Evolutionary conservation across 2,888 invertebrate species (phyloP), one percentile per base, ranked within the genome.

Genomic region (Drosophila anomalata): DNA sequence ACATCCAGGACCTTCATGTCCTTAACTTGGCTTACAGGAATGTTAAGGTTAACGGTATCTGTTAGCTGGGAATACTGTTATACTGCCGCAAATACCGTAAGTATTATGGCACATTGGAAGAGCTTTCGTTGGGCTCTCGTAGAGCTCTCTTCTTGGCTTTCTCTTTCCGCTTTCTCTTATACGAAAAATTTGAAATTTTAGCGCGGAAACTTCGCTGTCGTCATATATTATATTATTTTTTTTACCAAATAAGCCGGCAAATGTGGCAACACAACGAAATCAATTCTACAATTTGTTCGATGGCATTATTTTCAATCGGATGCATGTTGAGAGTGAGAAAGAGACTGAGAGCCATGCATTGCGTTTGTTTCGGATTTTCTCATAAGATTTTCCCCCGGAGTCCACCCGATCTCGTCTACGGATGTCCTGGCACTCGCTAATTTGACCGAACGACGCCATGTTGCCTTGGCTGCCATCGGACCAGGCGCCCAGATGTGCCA

Each of bases 251-350:
- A 72, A 54, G 73, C 69, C 62, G 69, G 63, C 66, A 60, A 41
- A 57, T 22, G 5, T 31, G 61, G 39, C 24, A 9, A 22, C 20
- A 70, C 63, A 77, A 66, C 53, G 58, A 70, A 73, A 61, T 61
- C 65, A 77, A 72, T 75, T 77, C 71, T 63, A 59, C 67, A 77
- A 77, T 79, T 77, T 75, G 53, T 73, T 36, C 54, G 59, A 69
- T 65, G 69, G 70, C 70, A 81, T 79, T 71, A 75, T 77, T 77
- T 36, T 81, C 75, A 81, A 77, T 79, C 73, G 66, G 33, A 56
- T 7, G 39, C 9, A 24, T 55, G 26, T 20, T 60, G 53, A 41
- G 50, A 9, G 36, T 8, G 36, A 36, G 36, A 2, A n/a, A 0
- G 6, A 36, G 14, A 36, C 6, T 33, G 7, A 14, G 9, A n/a